Conservation (phyloP, 2,113 vertebrate species). For the Grallaria varia region DNA sequence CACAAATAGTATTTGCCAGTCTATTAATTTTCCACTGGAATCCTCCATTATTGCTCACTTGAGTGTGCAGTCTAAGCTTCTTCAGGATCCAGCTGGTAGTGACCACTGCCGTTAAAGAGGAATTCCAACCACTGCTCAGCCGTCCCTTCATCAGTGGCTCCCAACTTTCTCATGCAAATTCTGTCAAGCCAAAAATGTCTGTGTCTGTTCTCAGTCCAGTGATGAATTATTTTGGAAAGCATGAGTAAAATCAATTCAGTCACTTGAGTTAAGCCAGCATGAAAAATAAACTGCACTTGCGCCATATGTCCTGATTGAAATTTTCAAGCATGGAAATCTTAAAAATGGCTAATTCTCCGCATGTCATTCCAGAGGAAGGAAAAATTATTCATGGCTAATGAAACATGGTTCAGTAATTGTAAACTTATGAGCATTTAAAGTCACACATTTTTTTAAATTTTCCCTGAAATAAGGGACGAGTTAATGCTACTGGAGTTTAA, state of each 20-base stretch:
- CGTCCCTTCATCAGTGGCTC: neutral
- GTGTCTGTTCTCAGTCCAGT: neutral
- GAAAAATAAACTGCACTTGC: neutral
- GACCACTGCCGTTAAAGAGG: neutral
- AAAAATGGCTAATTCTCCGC: slow-evolving; percentile 55
- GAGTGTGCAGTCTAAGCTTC: slow-evolving; percentile 9
- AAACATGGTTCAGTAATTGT: slow-evolving; percentile 41
- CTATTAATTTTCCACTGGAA: slow-evolving; percentile 61
- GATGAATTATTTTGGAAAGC: slow-evolving; percentile 41
- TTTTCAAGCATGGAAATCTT: slow-evolving; percentile 56
- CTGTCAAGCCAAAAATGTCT: slow-evolving; percentile 15
- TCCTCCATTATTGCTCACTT: slow-evolving; percentile 47
- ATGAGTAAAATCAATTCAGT: slow-evolving; percentile 36
- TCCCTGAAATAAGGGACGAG: neutral
- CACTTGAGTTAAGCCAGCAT: slow-evolving; percentile 38
- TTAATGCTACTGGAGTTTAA: neutral
- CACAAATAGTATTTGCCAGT: slow-evolving; percentile 47
- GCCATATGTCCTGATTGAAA: slow-evolving; percentile 38
- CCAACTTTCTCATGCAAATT: slow-evolving; percentile 28
- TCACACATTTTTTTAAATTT: slow-evolving; percentile 34
- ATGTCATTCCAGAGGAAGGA: slow-evolving; percentile 23
- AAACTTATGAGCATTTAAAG: slow-evolving; percentile 35
- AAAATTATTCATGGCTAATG: slow-evolving; percentile 44
- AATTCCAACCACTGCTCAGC: neutral
- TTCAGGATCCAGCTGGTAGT: slow-evolving; percentile 27